These are phyloP conservation scores for Limnodromus scolopaceus DNA, from an alignment of 2,797 vertebrate species.

Conservation along the genomic window DNA sequence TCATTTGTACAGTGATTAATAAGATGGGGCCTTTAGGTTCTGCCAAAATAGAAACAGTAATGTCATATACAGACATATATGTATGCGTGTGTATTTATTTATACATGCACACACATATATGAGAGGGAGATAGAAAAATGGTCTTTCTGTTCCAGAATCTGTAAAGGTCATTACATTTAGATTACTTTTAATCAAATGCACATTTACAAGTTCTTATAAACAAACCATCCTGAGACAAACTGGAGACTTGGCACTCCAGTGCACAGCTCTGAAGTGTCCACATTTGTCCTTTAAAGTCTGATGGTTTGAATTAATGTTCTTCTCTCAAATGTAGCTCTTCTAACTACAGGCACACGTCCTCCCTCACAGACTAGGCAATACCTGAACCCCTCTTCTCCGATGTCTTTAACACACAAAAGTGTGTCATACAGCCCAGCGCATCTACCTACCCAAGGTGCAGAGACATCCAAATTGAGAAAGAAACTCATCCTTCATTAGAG, in stretches of 20 bases:
- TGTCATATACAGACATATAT: background rate
- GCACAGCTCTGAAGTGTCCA: background rate
- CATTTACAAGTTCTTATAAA: constrained; percentile 4
- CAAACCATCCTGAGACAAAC: constrained; percentile 9
- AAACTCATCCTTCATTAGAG: background rate
- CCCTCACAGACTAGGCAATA: background rate
- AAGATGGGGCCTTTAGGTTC: background rate
- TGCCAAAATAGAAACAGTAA: constrained; percentile 2
- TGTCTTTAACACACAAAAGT: background rate
- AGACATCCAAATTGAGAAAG: background rate
- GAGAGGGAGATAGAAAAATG: background rate
- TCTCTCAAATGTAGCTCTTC: background rate
- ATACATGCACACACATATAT: background rate
- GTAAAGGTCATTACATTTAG: constrained; percentile 6
- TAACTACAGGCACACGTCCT: background rate
- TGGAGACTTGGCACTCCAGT: background rate
- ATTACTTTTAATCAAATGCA: constrained; percentile 40
- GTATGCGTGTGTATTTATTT: background rate
- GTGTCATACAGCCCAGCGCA: background rate
- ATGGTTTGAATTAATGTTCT: background rate
- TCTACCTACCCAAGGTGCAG: background rate
- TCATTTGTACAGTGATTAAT: background rate
- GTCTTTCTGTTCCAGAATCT: background rate
- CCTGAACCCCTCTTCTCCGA: background rate
- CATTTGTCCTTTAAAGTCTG: background rate